Conservation (phyloP, 2,888 invertebrate genomes). For the Corbicula japonica region DNA sequence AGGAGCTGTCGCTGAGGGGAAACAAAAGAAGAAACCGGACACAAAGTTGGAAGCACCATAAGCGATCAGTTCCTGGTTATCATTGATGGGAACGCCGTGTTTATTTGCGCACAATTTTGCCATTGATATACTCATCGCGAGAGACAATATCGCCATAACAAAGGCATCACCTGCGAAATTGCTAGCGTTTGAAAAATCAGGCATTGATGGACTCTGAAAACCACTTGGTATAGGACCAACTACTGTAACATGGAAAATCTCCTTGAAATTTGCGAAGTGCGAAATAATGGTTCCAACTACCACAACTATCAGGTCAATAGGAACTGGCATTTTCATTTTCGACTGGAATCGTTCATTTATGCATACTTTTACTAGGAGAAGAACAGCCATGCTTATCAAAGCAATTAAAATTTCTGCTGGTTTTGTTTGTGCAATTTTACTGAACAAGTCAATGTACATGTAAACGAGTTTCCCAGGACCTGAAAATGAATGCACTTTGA, state of each 20-base stretch:
- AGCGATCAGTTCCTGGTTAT: constrained; percentile 86
- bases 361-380: constrained; percentile 87
- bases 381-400: constrained; percentile 89
- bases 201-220: constrained; percentile 72
- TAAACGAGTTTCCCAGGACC: constrained; percentile 79
- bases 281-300: constrained; percentile 76
- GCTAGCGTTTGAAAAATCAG: constrained; percentile 58
- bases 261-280: constrained; percentile 71
- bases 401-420: constrained; percentile 90
- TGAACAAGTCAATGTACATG: constrained; percentile 89
- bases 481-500: constrained; percentile 51
- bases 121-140: constrained; percentile 78
- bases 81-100: constrained; percentile 82
- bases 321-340: constrained; percentile 81
- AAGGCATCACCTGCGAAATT: constrained; percentile 67
- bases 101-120: constrained; percentile 84
- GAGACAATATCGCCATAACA: constrained; percentile 75
- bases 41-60: constrained; percentile 83
- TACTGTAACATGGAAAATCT: constrained; percentile 62
- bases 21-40: constrained; percentile 85
- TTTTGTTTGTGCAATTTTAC: constrained; percentile 89
- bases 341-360: constrained; percentile 77
- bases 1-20: constrained; percentile 84
- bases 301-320: constrained; percentile 82
- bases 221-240: constrained; percentile 79